Evolutionary conservation across 2,888 invertebrate species (phyloP), one percentile per base, ranked within the genome.

Genomic region (Candidula unifasciata): DNA sequence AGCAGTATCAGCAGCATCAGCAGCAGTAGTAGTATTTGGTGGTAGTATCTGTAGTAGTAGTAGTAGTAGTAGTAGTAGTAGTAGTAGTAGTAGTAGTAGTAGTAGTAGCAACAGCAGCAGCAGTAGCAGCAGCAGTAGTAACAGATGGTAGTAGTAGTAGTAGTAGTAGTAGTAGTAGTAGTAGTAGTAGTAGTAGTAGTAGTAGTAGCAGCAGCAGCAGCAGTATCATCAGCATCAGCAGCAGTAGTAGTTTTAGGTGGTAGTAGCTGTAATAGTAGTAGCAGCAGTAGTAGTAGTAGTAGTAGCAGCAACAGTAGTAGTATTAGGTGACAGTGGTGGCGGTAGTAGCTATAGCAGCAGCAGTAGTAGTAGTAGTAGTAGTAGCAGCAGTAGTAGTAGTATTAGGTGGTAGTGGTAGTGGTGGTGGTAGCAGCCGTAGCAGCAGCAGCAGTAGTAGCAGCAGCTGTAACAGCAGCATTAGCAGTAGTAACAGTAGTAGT

Each of bases 331-430:
- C n/a, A 60, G 60, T 60, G 3, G 68, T 68, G 33, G 68, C 33
- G 33, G 68, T 68, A 68, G 68, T 68, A 33, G 68, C 13, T 33
- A 33, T 33, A 33, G 68, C 33, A 68, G 68, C 18, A 33, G 60
- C n/a, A 60, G 60, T 60, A 24, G 68, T 68, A 68, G 68, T 68
- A 68, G 68, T 68, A 68, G 68, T 68, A 33, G 68, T 33, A 68
- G 68, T 33, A 33, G 68, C 33, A 68, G 68, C 18, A 33, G 68
- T 33, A 33, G 16, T 68, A 68, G 33, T 27, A 68, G 30, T n/a
- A 27, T 6, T n/a, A 27, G 33, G 30, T n/a, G 8, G 27, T n/a
- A 27, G 33, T n/a, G 33, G 68, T 33, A 68, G 68, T 68, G 33
- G 68, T 33, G 33, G 33, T 69, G 16, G 33, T 69, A 69, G 69